phyloP scores from a whole-genome alignment of 2,888 invertebrate genomes.

The Trilocha varians region DNA sequence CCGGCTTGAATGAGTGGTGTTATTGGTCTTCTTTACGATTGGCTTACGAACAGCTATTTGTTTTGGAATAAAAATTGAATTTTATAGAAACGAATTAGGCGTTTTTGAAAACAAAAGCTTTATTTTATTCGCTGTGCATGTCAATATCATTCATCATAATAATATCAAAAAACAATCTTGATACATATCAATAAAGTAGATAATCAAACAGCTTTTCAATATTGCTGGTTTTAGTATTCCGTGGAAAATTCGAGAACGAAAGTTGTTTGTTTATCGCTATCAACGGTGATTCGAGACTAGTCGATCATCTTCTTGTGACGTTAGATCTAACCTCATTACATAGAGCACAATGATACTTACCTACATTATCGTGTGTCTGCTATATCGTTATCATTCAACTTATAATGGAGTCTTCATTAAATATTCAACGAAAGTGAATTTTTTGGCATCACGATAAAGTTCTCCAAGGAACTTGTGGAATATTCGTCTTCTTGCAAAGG shows the following conservation, averaged over 20 bases:
- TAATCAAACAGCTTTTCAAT: not conserved
- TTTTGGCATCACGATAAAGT: too few relatives aligned
- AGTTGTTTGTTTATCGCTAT: not conserved
- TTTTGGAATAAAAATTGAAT: conserved; percentile 6
- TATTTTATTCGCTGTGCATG: conserved; percentile 24
- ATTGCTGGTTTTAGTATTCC: not conserved
- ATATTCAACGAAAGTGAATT: too few relatives aligned
- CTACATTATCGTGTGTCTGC: too few relatives aligned
- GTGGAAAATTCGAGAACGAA: not conserved
- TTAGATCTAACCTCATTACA: too few relatives aligned
- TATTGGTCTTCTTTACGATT: conserved; percentile 5
- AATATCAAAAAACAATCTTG: not conserved
- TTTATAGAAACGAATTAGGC: not conserved
- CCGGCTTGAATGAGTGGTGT: not conserved
- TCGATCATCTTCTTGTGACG: too few relatives aligned
- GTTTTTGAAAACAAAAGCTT: not conserved
- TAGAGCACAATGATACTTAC: too few relatives aligned
- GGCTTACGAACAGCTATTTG: too few relatives aligned
- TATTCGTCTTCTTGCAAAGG: too few relatives aligned
- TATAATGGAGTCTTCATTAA: too few relatives aligned
- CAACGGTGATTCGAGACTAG: too few relatives aligned
- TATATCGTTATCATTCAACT: too few relatives aligned
- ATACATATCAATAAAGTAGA: not conserved
- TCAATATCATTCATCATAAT: conserved; percentile 15
- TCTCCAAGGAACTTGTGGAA: too few relatives aligned